A percentile compares a stretch with the other conserved stretches of the same genome.
phyloP scores from a whole-genome alignment of 2,888 invertebrate genomes.

The Stenodema calcarata region DNA sequence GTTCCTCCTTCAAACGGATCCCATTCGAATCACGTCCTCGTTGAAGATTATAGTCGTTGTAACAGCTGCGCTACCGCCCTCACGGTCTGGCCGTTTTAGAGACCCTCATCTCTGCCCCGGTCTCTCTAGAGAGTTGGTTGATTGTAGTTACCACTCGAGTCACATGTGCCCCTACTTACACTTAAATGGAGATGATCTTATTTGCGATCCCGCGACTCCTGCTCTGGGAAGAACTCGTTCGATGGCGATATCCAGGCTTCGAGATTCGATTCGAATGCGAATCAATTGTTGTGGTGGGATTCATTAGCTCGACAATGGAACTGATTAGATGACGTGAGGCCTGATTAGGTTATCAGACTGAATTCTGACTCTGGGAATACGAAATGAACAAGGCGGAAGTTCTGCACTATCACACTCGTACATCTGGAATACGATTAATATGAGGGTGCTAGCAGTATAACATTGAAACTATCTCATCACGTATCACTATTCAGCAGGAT shows the following conservation, averaged over 20 bases:
- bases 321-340: too few species aligned
- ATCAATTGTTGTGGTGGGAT: too few species aligned
- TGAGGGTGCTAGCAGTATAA: too few species aligned
- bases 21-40: constrained; percentile 22
- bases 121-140: neutral
- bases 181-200: constrained; percentile 9
- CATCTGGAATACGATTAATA: too few species aligned
- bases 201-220: neutral
- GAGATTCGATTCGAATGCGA: neutral
- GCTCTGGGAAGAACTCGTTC: neutral
- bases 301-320: too few species aligned
- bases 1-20: neutral
- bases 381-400: too few species aligned
- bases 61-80: neutral
- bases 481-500: too few species aligned
- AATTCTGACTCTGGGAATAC: too few species aligned
- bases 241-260: neutral
- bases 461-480: too few species aligned
- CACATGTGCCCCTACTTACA: constrained; percentile 17
- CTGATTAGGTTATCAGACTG: too few species aligned
- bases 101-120: neutral
- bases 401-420: too few species aligned
- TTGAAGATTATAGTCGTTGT: constrained; percentile 1
- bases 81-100: neutral
- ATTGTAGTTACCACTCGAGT: constrained; percentile 17